phyloP scores from a whole-genome alignment of 2,888 invertebrate species.

The Eupithecia insigniata region DNA sequence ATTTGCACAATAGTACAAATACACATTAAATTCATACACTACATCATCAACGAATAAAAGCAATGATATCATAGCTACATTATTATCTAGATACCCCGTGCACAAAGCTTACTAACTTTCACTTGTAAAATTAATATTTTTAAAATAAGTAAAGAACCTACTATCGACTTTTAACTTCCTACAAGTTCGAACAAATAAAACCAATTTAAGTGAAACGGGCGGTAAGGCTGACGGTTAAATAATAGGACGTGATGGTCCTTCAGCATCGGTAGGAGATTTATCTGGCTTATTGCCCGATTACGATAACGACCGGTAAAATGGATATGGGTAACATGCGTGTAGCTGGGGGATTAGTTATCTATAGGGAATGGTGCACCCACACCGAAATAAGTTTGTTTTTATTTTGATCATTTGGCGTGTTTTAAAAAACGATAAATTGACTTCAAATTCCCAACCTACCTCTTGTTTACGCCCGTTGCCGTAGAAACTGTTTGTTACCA shows the following conservation, averaged over 20 bases:
- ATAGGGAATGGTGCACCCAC: neutral
- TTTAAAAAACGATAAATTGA: too few species aligned
- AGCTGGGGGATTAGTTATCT: neutral
- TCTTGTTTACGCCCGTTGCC: too few species aligned
- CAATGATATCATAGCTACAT: too few species aligned
- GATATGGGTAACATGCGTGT: neutral
- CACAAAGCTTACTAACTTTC: too few species aligned
- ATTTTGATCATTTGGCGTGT: too few species aligned
- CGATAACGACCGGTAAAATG: constrained; percentile 14
- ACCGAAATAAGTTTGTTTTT: too few species aligned
- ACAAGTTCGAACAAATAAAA: neutral
- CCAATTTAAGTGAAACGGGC: neutral
- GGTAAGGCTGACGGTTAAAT: constrained; percentile 25
- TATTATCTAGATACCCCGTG: neutral
- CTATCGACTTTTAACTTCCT: neutral
- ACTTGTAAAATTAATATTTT: neutral
- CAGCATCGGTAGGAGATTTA: constrained; percentile 25
- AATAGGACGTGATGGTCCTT: constrained; percentile 29
- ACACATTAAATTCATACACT: too few species aligned
- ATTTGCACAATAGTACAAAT: too few species aligned
- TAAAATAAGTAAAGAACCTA: neutral
- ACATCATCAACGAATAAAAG: too few species aligned
- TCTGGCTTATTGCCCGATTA: constrained; percentile 19
- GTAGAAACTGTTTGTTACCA: too few species aligned
- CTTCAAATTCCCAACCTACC: too few species aligned